Percentiles rank a stretch among this genome's conserved stretches.
These are phyloP conservation scores for Galaxias olidus DNA, from an alignment of 2,797 vertebrate species.

Conservation along the genomic window DNA sequence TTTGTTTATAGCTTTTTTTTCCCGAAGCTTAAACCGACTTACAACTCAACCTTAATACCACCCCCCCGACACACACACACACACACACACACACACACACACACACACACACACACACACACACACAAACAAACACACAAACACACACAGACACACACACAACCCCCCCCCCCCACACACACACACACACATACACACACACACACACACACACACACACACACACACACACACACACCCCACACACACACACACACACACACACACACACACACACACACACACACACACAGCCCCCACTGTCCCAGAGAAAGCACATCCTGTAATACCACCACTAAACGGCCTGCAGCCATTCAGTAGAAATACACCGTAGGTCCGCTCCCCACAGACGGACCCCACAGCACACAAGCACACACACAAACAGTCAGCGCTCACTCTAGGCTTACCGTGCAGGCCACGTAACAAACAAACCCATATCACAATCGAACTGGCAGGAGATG, in stretches of 20 bases:
- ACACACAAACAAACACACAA: conserved; percentile 11
- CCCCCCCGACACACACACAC: conserved; percentile 13
- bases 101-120: conserved; percentile 24
- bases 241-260: conserved; percentile 29
- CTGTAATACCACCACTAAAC: too few species aligned
- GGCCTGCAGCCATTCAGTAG: too few species aligned
- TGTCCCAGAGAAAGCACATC: too few species aligned
- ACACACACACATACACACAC: conserved; percentile 11
- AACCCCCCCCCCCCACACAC: background rate
- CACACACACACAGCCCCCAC: background rate
- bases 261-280: conserved; percentile 6
- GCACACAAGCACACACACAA: conserved; percentile 27
- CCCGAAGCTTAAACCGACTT: too few species aligned
- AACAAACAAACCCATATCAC: conserved; percentile 71
- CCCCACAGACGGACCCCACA: conserved; percentile 6
- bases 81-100: conserved; percentile 8
- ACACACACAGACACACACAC: conserved; percentile 4
- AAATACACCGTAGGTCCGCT: too few species aligned
- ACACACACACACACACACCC: conserved; percentile 5
- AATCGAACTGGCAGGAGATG: conserved; percentile 45
- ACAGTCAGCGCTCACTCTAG: conserved; percentile 53
- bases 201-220: conserved; percentile 21
- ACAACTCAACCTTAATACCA: too few species aligned
- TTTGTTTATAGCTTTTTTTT: too few species aligned
- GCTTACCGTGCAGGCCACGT: conserved; percentile 66